These are phyloP conservation scores for Apantesis nais DNA, from an alignment of 2,888 invertebrate species.

Conservation along the genomic window DNA sequence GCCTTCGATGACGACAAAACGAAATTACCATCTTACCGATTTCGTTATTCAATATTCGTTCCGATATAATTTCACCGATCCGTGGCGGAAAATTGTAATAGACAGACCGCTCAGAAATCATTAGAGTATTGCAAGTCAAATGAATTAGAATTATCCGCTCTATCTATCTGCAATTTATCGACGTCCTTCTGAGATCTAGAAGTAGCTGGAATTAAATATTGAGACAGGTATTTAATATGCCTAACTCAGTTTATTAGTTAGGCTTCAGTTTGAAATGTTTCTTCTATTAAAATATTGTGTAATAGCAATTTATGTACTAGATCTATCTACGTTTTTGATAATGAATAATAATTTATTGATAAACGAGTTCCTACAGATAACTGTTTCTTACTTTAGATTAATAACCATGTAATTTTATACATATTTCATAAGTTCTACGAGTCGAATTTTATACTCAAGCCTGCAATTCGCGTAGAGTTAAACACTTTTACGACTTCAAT, in stretches of 20 bases:
- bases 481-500: too few relatives aligned
- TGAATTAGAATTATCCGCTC: constrained; percentile 54
- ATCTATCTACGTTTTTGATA: not conserved
- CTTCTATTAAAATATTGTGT: not conserved
- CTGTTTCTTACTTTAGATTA: not conserved
- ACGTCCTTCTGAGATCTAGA: constrained; percentile 9
- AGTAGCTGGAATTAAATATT: not conserved
- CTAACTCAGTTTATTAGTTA: not conserved
- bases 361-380: not conserved
- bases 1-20: constrained; percentile 68
- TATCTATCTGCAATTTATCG: constrained; percentile 38
- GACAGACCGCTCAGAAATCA: constrained; percentile 53
- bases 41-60: constrained; percentile 78
- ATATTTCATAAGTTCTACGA: not conserved
- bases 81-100: constrained; percentile 66
- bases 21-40: constrained; percentile 77
- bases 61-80: constrained; percentile 75
- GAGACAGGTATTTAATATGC: not conserved
- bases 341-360: not conserved
- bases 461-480: too few relatives aligned
- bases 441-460: too few relatives aligned
- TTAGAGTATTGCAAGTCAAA: constrained; percentile 54
- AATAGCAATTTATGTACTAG: not conserved
- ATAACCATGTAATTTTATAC: not conserved
- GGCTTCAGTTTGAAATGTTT: not conserved